Base-by-base conservation (phyloP, 2,797 vertebrate species). In the Lates japonicus region DNA sequence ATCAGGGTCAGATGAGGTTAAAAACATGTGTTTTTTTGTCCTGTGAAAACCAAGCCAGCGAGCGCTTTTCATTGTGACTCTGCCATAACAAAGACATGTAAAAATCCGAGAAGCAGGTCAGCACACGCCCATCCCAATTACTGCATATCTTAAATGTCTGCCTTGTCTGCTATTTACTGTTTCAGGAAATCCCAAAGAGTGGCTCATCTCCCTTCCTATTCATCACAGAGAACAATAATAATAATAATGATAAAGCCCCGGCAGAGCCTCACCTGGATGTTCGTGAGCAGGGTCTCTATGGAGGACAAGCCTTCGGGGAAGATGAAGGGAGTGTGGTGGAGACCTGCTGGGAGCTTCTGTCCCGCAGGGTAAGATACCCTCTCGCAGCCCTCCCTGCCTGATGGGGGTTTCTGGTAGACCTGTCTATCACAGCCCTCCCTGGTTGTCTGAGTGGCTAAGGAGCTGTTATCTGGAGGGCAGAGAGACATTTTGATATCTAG, bases 281-380 rank as follows among this genome's bases (percentile, higher is more conserved):
- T 99, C 82, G 98, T 99, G 93, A 99, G 97, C 86, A 99, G 97
- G 64, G 98, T 99, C 97, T 99, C 98, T 96, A 99, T 99, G 93
- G 98, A 99, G 93, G 98, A 99, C 95, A 99, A 85, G 92, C 98
- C 98, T 94, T 99, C 98, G 58, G 98, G 98, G 94, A 99, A 99
- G 93, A 99, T 97, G 93, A 99, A 97, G 90, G 97, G 97, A 94
- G 98, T 95, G 81, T 98, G 97, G 75, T 94, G 92, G 90, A 99
- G 97, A 87, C 97, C 98, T 9, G 97, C 97, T 94, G 97, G 95
- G 88, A 98, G 95, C 81, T 97, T 97, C 86, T 98, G 97, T 89
- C 97, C 97, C 90, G 92, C 84, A 39, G 96, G 89, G 94, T 98
- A 96, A 90, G 97, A 96, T 90, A 97, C 95, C 95, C 97, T 97